Base-by-base conservation (phyloP, 2,888 invertebrate genomes). In the Trichogramma dendrolimi region DNA sequence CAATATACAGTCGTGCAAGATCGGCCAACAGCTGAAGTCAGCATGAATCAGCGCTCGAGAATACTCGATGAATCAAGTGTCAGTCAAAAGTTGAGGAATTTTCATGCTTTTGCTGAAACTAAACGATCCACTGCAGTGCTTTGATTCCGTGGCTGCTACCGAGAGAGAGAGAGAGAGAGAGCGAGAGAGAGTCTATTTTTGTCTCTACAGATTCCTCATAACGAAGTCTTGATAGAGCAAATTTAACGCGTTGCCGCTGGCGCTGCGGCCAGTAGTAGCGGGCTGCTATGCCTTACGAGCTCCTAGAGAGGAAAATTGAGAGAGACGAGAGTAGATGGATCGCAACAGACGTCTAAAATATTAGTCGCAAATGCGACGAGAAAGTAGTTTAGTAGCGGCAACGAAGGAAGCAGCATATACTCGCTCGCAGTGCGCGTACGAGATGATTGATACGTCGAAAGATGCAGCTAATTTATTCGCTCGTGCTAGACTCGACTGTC, bases 361-460 rank as follows among this genome's bases (percentile, higher is more conserved):
- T 58, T 60, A 67, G 64, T 63, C 55, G 56, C 62, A 55, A 62
- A 64, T 55, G 60, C 56, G 48, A 49, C 46, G 60, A 53, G 11
- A 55, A 38, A 39, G 10, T 27, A 27, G 27, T 27, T 27, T 27
- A 27, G 27, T 42, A 38, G 52, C 8, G 27, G 60, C 43, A 6
- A 7, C 41, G 38, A 40, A 38, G 7, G 44, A 38, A 43, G 44
- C 8, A 7, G 51, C 43, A 11, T 49, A 40, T 40, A 41, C 40
- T 27, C 49, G 7, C 54, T 53, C 44, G 40, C 48, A 38, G 43
- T 10, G 38, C 27, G 11, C 55, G 51, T 39, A 52, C 6, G 49
- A 27, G 46, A 61, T 74, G 73, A 74, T 74, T 70, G 72, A 75
- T 74, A 69, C 66, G 68, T 68, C 65, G 68, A 71, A 71, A 67